These are phyloP conservation scores for Pristionchus japonicus DNA, from an alignment of 2,888 invertebrate genomes.

Conservation along the genomic window DNA sequence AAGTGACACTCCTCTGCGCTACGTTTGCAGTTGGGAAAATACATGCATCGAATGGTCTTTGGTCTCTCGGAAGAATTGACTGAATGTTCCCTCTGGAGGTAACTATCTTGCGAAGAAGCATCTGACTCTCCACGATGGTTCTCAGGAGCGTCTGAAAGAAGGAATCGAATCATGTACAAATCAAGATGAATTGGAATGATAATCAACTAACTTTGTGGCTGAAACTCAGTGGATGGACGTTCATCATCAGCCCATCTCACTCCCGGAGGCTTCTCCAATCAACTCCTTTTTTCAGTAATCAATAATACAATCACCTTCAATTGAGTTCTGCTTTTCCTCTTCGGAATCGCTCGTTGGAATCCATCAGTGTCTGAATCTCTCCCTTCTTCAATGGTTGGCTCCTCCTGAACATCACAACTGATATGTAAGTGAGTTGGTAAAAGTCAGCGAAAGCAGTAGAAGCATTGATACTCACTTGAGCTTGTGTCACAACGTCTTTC, in stretches of 20 bases:
- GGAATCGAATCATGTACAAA: too few relatives aligned
- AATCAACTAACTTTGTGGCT: neutral
- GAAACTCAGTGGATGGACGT: neutral
- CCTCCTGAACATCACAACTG: neutral
- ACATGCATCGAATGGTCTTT: conserved; percentile 7
- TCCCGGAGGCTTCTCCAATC: neutral
- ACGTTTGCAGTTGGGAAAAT: neutral
- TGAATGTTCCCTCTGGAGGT: neutral
- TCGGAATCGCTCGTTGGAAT: neutral
- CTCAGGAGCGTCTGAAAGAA: neutral
- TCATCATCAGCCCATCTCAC: neutral
- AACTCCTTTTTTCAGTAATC: neutral
- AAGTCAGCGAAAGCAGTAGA: too few relatives aligned
- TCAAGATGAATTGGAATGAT: neutral
- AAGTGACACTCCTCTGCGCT: neutral
- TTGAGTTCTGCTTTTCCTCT: neutral
- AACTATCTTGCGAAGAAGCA: neutral
- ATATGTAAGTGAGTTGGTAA: too few relatives aligned
- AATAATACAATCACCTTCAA: neutral
- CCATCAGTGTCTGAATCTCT: neutral
- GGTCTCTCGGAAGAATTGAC: neutral
- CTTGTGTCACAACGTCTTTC: neutral
- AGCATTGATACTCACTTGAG: neutral
- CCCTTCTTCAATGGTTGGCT: neutral
- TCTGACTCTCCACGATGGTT: neutral